These are phyloP conservation scores for Bos indicus DNA, from an alignment of 2,113 vertebrate species.

Conservation along the genomic window DNA sequence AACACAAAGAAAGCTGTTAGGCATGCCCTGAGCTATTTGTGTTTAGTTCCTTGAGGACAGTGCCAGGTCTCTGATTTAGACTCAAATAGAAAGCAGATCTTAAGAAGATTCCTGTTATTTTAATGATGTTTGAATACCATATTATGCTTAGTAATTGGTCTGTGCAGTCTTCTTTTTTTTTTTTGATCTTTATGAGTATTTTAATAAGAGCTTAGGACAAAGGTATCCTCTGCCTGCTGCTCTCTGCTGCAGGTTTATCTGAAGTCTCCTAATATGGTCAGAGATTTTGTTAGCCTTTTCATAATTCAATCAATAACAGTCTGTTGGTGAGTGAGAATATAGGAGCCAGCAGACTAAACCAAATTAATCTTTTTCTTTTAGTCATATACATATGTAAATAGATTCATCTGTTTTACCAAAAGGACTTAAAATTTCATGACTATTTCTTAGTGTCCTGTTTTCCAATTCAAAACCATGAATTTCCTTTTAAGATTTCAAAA, in stretches of 20 bases:
- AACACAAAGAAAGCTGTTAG: not conserved
- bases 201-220: not conserved
- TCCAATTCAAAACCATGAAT: not conserved
- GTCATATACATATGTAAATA: not conserved
- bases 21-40: not conserved
- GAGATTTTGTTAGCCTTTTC: not conserved
- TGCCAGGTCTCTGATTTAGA: not conserved
- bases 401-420: not conserved
- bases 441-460: not conserved
- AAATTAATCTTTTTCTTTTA: not conserved
- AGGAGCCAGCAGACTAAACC: not conserved
- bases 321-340: not conserved
- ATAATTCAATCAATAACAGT: not conserved
- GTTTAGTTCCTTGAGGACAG: not conserved
- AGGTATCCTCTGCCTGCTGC: not conserved
- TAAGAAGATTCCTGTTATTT: not conserved
- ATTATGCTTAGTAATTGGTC: conserved; percentile 23
- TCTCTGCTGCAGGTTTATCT: not conserved
- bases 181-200: not conserved
- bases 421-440: conserved; percentile 7
- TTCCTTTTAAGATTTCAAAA: not conserved
- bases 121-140: conserved; percentile 54
- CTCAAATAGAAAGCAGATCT: not conserved
- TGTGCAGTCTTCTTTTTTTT: not conserved
- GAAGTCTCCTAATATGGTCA: conserved; percentile 10